phyloP scores from a whole-genome alignment of 2,888 invertebrate genomes.

The Perithous albicinctus region DNA sequence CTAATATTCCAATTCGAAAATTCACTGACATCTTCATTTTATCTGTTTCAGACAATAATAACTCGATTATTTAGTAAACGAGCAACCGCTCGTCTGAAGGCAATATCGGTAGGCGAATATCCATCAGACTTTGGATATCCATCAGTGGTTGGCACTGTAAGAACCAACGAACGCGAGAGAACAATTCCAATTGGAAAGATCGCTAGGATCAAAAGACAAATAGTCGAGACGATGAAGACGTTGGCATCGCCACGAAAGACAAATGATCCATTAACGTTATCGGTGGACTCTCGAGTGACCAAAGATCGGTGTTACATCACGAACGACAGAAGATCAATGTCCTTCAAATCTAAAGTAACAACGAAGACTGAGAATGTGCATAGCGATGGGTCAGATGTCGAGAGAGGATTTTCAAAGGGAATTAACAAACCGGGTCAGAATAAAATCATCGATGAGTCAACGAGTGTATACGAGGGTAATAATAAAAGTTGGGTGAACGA shows the following conservation, averaged over 20 bases:
- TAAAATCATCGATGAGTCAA: conserved; percentile 3
- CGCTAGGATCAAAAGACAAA: conserved; percentile 74
- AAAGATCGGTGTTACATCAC: conserved; percentile 59
- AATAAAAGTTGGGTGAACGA: background rate
- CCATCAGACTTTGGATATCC: conserved; percentile 53
- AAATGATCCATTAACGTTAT: conserved; percentile 63
- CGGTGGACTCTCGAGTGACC: conserved; percentile 44
- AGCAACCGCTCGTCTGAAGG: conserved; percentile 82
- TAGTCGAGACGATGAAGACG: conserved; percentile 76
- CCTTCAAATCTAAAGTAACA: background rate
- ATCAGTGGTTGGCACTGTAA: conserved; percentile 44
- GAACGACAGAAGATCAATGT: conserved; percentile 14
- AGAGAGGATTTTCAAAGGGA: conserved; percentile 14
- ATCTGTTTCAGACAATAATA: conserved; percentile 79
- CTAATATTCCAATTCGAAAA: no score
- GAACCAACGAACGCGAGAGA: conserved; percentile 45
- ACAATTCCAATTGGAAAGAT: conserved; percentile 71
- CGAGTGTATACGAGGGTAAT: background rate
- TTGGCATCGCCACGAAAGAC: conserved; percentile 76
- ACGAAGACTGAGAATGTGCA: conserved; percentile 1
- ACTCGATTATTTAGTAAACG: conserved; percentile 83
- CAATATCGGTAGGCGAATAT: conserved; percentile 82
- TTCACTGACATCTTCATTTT: no score
- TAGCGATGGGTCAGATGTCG: conserved; percentile 36
- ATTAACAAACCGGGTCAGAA: conserved; percentile 19